Evolutionary conservation across 2,113 vertebrate species (phyloP).

Genomic region (Ovibos moschatus): DNA sequence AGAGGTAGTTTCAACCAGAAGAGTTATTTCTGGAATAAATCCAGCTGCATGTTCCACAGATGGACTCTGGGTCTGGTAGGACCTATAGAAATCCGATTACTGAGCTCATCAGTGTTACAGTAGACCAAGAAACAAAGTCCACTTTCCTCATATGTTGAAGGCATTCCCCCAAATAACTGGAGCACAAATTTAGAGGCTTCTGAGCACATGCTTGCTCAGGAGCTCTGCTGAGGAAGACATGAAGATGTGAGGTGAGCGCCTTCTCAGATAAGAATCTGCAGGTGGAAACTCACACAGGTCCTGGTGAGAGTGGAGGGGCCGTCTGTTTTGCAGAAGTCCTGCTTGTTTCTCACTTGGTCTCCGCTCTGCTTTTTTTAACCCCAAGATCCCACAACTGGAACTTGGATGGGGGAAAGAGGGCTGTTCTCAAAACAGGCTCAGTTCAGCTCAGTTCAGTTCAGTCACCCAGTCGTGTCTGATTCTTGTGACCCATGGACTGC

Average conservation of each 20-base stretch:
- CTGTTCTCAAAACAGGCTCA: not conserved
- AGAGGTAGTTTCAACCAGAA: not conserved
- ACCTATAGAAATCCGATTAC: not conserved
- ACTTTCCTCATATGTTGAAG: not conserved
- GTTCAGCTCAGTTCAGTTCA: not conserved
- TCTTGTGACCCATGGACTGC: not conserved
- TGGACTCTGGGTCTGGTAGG: not conserved
- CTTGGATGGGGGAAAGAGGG: not conserved
- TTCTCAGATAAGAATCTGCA: not conserved
- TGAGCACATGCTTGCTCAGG: not conserved
- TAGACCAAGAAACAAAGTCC: not conserved
- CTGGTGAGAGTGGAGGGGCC: not conserved
- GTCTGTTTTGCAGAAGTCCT: not conserved
- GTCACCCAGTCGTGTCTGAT: not conserved
- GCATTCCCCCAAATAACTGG: not conserved
- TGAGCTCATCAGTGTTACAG: not conserved
- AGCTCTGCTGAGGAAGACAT: not conserved
- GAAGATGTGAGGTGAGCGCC: not conserved
- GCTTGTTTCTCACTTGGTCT: not conserved
- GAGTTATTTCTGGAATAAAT: not conserved
- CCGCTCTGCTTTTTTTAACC: not conserved
- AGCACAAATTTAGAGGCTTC: not conserved
- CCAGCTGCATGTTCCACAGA: not conserved
- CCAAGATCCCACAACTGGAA: not conserved
- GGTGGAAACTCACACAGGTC: not conserved